These are phyloP conservation scores for Heloderma charlesbogerti DNA, from an alignment of 2,113 vertebrate genomes.

Conservation along the genomic window DNA sequence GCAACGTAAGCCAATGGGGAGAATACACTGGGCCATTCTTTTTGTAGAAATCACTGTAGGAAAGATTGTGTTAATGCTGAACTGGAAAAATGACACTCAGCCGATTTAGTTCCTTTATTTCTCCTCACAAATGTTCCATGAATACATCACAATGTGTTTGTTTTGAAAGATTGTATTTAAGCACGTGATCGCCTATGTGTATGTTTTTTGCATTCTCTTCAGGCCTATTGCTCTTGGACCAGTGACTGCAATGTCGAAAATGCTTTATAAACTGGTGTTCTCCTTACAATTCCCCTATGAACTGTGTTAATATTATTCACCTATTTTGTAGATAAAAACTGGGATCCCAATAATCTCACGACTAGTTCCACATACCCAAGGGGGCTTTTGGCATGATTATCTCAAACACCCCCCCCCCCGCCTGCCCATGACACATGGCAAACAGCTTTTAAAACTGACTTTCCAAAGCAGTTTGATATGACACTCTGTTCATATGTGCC, in stretches of 20 bases:
- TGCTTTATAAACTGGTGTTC: not conserved
- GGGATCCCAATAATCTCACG: not conserved
- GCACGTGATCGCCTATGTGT: not conserved
- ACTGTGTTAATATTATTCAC: not conserved
- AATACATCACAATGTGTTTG: slow-evolving; percentile 9
- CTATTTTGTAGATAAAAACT: not conserved
- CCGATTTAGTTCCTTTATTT: not conserved
- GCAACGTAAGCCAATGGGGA: not conserved
- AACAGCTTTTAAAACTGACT: not conserved
- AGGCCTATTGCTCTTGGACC: not conserved
- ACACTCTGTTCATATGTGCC: not conserved
- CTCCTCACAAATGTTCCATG: slow-evolving; percentile 10
- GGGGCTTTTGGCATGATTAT: not conserved
- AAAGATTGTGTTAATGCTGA: not conserved
- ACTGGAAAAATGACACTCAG: slow-evolving; percentile 12
- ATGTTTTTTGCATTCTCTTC: not conserved
- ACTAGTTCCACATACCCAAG: not conserved
- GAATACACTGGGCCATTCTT: not conserved
- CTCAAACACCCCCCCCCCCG: not conserved
- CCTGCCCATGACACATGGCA: not conserved
- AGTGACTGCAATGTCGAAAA: not conserved
- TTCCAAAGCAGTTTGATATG: not conserved
- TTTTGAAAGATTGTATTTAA: not conserved
- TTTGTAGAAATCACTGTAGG: not conserved
- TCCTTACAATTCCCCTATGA: not conserved